Evolutionary conservation across 2,888 invertebrate species (phyloP).

Genomic region (Minunthozetes semirufus): DNA sequence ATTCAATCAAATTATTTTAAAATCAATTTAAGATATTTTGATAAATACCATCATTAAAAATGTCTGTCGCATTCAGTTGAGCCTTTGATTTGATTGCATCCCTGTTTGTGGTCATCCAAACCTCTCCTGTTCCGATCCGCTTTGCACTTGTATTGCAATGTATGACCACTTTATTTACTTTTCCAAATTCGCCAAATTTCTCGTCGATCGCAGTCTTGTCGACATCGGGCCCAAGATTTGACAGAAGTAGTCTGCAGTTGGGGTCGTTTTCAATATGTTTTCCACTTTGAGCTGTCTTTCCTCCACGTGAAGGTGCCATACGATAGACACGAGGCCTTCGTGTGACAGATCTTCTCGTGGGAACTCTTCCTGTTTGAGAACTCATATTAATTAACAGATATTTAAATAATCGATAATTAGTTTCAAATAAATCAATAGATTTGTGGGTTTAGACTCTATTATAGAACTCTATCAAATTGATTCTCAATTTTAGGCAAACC

Average conservation of each 20-base stretch:
- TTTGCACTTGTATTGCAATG: not conserved
- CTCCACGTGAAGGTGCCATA: not conserved
- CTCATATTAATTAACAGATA: no score
- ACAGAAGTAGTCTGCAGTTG: not conserved
- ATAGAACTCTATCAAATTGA: no score
- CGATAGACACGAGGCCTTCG: not conserved
- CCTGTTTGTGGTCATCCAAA: not conserved
- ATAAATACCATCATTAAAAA: not conserved
- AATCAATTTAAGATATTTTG: not conserved
- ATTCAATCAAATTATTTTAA: not conserved
- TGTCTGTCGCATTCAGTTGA: not conserved
- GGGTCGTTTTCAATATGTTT: not conserved
- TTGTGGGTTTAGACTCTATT: no score
- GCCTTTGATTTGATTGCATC: not conserved
- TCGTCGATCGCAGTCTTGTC: not conserved
- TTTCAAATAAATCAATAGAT: no score
- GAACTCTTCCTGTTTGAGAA: no score
- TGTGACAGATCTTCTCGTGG: no score
- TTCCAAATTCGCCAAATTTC: not conserved
- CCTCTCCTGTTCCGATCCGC: not conserved
- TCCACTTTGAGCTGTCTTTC: not conserved
- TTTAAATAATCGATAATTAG: no score
- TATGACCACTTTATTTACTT: not conserved
- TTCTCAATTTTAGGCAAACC: no score
- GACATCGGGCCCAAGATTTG: not conserved